Evolutionary conservation across 2,888 invertebrate species (phyloP).

Genomic region (Priocnemis perturbator): DNA sequence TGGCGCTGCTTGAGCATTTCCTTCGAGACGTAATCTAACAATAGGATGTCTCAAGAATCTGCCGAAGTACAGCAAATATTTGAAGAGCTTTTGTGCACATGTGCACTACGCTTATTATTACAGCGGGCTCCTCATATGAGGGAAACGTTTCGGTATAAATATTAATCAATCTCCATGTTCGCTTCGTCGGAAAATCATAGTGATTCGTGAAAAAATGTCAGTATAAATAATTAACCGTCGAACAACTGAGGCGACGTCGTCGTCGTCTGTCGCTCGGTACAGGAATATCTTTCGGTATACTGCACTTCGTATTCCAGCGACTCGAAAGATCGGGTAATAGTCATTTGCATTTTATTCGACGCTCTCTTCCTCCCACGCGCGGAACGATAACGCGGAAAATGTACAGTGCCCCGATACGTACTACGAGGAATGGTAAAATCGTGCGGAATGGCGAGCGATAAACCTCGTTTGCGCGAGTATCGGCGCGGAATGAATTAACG

Average conservation of each 20-base stretch:
- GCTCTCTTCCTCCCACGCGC: slow-evolving; percentile 11
- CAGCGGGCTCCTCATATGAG: background rate
- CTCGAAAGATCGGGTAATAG: slow-evolving; percentile 49
- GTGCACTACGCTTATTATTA: slow-evolving; percentile 42
- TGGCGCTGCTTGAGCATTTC: slow-evolving; percentile 41
- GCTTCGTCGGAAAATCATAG: background rate
- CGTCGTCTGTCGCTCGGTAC: too few species aligned
- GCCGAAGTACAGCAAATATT: slow-evolving; percentile 58
- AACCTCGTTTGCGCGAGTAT: slow-evolving; percentile 12
- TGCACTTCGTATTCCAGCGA: slow-evolving; percentile 41
- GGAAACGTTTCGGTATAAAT: too few species aligned
- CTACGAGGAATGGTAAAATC: slow-evolving; percentile 19
- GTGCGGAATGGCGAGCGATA: slow-evolving; percentile 33
- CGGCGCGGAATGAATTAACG: too few species aligned
- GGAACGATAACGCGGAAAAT: slow-evolving; percentile 19
- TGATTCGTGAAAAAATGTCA: too few species aligned
- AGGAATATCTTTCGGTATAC: slow-evolving; percentile 38
- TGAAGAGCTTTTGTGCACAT: slow-evolving; percentile 57
- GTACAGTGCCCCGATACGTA: slow-evolving; percentile 1
- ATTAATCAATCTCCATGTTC: too few species aligned
- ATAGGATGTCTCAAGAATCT: slow-evolving; percentile 51
- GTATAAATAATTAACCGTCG: slow-evolving; percentile 42
- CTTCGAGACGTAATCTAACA: slow-evolving; percentile 36
- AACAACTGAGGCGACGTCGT: background rate
- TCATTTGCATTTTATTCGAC: slow-evolving; percentile 52